Percentiles rank a stretch among this genome's conserved stretches.
Conservation (phyloP, 2,113 vertebrate genomes). For the Ancistrus triradiatus region DNA sequence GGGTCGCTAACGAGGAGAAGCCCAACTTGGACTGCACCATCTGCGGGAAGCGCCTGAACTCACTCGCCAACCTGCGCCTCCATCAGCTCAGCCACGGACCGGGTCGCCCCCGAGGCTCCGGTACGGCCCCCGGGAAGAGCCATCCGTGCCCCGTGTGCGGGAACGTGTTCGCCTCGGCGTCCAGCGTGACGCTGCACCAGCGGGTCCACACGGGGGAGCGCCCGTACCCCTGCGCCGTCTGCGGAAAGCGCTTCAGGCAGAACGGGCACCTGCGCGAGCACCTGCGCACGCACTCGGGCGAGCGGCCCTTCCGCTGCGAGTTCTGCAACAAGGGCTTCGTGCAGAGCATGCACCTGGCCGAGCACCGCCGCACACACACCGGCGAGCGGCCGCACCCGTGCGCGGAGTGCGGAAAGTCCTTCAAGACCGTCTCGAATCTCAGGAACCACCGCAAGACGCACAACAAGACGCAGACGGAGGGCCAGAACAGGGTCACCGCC, state of each 20-base stretch:
- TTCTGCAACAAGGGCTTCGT: slow-evolving; percentile 82
- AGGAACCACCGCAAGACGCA: slow-evolving; percentile 86
- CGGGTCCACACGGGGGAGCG: slow-evolving; percentile 77
- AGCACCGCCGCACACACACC: slow-evolving; percentile 81
- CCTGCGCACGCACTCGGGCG: slow-evolving; percentile 80
- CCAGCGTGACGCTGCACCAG: slow-evolving; percentile 81
- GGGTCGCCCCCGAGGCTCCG: slow-evolving; percentile 41
- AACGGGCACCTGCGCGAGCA: slow-evolving; percentile 87
- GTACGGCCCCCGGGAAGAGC: slow-evolving; percentile 58
- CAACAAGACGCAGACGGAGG: slow-evolving; percentile 50
- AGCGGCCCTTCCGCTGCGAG: slow-evolving; percentile 79
- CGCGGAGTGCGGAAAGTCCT: slow-evolving; percentile 76
- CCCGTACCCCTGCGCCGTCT: slow-evolving; percentile 72
- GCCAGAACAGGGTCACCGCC: slow-evolving; percentile 33
- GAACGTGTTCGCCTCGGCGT: slow-evolving; percentile 82
- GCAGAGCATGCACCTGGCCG: slow-evolving; percentile 84
- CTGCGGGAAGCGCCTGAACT: slow-evolving; percentile 74
- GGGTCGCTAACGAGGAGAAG: background rate
- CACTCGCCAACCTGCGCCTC: slow-evolving; percentile 66
- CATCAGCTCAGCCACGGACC: slow-evolving; percentile 65
- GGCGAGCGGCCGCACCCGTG: slow-evolving; percentile 80
- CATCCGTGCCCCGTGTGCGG: slow-evolving; percentile 75
- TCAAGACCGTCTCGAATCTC: slow-evolving; percentile 85
- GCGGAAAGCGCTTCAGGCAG: slow-evolving; percentile 85
- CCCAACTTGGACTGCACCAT: slow-evolving; percentile 60